Conservation (phyloP, 2,888 invertebrate species). For the Geophilus truncorum region DNA sequence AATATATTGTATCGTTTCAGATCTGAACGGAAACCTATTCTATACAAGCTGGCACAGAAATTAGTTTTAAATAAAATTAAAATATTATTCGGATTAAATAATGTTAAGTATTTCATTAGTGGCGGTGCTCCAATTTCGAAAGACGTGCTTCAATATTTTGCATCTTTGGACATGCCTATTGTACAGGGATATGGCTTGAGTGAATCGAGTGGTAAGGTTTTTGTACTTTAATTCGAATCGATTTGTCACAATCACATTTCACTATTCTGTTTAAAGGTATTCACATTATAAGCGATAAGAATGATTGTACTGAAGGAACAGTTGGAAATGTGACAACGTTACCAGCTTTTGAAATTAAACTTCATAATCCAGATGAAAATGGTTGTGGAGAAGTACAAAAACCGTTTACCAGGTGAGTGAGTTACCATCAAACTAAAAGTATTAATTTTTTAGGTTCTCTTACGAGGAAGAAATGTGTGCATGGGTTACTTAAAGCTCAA, state of each 20-base stretch:
- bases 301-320: no score
- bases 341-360: no score
- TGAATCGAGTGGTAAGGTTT: neutral
- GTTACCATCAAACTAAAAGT: neutral
- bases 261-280: no score
- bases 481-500: conserved; percentile 81
- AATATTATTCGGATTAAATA: conserved; percentile 71
- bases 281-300: no score
- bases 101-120: conserved; percentile 61
- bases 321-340: no score
- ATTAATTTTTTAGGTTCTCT: conserved; percentile 51
- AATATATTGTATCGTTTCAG: neutral
- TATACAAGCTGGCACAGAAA: conserved; percentile 71
- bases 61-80: conserved; percentile 75
- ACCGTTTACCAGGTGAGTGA: no score
- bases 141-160: neutral
- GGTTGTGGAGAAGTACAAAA: no score
- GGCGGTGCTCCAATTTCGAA: neutral
- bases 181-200: neutral
- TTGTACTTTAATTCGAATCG: no score
- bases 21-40: conserved; percentile 53
- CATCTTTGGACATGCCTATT: neutral
- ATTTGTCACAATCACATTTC: no score
- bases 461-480: conserved; percentile 79
- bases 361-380: no score